A percentile compares a stretch with the other conserved stretches of the same genome.
These are phyloP conservation scores for Papilio xuthus DNA, from an alignment of 1,140 invertebrate genomes.

Conservation along the genomic window DNA sequence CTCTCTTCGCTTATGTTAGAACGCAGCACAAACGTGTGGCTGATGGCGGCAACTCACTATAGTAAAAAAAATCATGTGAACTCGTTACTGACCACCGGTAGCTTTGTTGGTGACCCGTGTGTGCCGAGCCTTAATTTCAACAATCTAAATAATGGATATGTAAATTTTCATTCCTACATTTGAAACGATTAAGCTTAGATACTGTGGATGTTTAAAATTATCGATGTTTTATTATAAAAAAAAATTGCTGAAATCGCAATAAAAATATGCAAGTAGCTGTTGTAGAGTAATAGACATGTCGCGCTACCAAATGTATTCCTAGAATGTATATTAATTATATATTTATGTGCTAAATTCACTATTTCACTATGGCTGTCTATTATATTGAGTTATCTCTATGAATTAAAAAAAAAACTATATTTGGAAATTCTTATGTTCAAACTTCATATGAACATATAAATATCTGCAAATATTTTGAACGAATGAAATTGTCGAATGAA, in stretches of 20 bases:
- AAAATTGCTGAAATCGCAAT: constrained; percentile 12
- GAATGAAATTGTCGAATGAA: neutral
- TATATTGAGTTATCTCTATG: neutral
- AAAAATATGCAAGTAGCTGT: constrained; percentile 13
- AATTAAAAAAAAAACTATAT: neutral
- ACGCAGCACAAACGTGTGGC: too few species aligned
- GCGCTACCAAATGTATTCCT: constrained; percentile 27
- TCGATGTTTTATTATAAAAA: neutral
- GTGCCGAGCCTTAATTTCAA: neutral
- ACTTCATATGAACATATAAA: neutral
- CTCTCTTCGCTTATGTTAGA: too few species aligned
- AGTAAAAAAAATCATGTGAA: too few species aligned
- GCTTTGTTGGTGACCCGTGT: too few species aligned
- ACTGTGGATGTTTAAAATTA: constrained; percentile 4
- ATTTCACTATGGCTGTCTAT: neutral
- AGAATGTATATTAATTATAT: constrained; percentile 3
- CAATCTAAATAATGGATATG: neutral
- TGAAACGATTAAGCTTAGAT: neutral
- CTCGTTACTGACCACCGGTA: too few species aligned
- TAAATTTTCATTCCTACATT: constrained; percentile 5
- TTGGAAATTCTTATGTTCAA: neutral
- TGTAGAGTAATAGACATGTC: neutral
- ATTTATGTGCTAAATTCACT: neutral
- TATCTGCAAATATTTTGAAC: neutral
- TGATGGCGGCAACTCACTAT: too few species aligned